A percentile compares a stretch with the other conserved stretches of the same genome.
These are phyloP conservation scores for Drosophila ercepeae DNA, from an alignment of 1,140 invertebrate species.

Conservation along the genomic window DNA sequence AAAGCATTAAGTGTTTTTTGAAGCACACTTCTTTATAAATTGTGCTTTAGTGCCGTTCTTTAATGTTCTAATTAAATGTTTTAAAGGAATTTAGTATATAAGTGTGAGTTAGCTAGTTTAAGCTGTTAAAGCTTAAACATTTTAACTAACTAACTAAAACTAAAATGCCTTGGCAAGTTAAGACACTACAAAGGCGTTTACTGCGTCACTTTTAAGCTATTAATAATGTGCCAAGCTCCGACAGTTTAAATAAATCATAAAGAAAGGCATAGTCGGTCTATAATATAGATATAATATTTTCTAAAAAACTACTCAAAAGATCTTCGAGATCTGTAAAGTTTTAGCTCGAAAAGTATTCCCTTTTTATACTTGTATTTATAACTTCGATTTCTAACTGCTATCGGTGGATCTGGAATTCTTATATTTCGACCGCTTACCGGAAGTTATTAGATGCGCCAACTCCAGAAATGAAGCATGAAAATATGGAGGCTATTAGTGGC, in stretches of 20 bases:
- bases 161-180: neutral
- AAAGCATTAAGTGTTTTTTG: neutral
- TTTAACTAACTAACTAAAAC: too few relatives aligned
- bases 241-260: too few relatives aligned
- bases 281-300: too few relatives aligned
- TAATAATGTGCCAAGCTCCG: neutral
- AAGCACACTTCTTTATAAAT: neutral
- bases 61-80: too few relatives aligned
- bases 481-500: slow-evolving; percentile 35
- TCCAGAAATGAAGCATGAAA: slow-evolving; percentile 74
- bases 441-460: slow-evolving; percentile 58
- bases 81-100: too few relatives aligned
- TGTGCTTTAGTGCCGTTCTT: too few relatives aligned
- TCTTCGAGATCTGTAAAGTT: neutral
- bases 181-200: neutral
- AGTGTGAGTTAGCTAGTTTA: too few relatives aligned
- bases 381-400: neutral
- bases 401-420: slow-evolving; percentile 20
- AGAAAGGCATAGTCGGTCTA: too few relatives aligned
- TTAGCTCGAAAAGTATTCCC: too few relatives aligned
- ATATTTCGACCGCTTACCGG: slow-evolving; percentile 11
- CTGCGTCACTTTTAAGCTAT: neutral
- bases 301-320: too few relatives aligned
- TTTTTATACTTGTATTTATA: too few relatives aligned
- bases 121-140: too few relatives aligned